Evolutionary conservation across 92 coral and sea anemone genomes (phyloP).

Genomic region (Paragorgia papillata): DNA sequence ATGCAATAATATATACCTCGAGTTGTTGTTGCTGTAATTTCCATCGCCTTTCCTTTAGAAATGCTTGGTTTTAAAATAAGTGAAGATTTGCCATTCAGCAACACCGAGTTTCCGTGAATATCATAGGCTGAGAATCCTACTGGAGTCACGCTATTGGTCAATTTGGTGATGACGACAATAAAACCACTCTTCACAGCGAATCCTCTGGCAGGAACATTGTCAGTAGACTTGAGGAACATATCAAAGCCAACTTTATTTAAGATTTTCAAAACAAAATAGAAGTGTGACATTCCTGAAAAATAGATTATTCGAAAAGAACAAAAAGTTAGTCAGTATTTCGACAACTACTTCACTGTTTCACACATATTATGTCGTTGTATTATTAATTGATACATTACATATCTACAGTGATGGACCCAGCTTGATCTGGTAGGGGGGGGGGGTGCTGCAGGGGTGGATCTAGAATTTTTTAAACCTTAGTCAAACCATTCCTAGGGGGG

Average conservation of each 20-base stretch:
- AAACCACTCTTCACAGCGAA: constrained; percentile 64
- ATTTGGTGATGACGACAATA: constrained; percentile 60
- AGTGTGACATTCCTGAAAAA: constrained; percentile 20
- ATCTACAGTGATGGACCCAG: too few relatives aligned
- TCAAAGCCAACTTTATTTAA: constrained; percentile 77
- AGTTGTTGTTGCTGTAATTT: constrained; percentile 9
- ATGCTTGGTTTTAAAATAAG: constrained; percentile 60
- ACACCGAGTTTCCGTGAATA: constrained; percentile 42
- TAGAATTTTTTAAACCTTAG: too few relatives aligned
- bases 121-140: constrained; percentile 69
- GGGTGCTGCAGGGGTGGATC: too few relatives aligned
- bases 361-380: too few relatives aligned
- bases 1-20: too few relatives aligned
- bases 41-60: constrained; percentile 55
- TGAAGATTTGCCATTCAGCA: constrained; percentile 67
- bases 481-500: too few relatives aligned
- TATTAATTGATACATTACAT: too few relatives aligned
- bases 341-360: too few relatives aligned
- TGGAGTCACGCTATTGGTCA: constrained; percentile 65
- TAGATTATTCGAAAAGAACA: too few relatives aligned
- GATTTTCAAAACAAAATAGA: constrained; percentile 70
- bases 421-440: too few relatives aligned
- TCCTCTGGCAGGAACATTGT: constrained; percentile 59
- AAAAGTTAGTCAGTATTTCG: too few relatives aligned
- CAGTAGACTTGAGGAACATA: constrained; percentile 64